Evolutionary conservation across 2,113 vertebrate genomes (phyloP).

Genomic region (Herpailurus yagouaroundi): DNA sequence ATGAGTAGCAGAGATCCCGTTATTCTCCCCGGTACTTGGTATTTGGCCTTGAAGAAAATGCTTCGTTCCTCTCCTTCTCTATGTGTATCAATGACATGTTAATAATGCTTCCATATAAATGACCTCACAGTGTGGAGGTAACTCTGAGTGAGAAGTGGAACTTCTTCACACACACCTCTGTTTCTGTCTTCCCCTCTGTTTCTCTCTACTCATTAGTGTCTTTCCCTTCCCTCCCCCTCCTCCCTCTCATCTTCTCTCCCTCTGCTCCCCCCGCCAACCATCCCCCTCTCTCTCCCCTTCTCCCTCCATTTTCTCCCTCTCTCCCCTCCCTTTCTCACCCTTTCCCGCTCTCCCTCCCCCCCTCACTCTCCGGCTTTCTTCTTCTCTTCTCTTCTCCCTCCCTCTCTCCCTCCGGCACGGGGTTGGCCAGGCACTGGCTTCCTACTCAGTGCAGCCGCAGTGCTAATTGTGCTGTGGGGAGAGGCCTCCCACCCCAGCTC

Average conservation of each 20-base stretch:
- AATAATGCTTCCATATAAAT: not conserved
- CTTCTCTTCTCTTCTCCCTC: not conserved
- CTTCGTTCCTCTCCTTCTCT: not conserved
- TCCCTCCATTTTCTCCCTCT: not conserved
- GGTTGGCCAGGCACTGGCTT: not conserved
- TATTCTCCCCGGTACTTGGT: not conserved
- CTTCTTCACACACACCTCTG: not conserved
- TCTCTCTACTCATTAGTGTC: not conserved
- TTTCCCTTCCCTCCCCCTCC: not conserved
- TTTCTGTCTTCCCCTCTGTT: not conserved
- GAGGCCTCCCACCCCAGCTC: not conserved
- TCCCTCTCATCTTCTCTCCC: too few species aligned
- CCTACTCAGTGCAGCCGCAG: not conserved
- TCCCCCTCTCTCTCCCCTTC: not conserved
- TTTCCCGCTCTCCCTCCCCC: too few species aligned
- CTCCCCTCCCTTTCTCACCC: too few species aligned
- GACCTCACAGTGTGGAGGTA: not conserved
- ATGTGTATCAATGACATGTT: rapidly evolving
- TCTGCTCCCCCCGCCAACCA: too few species aligned
- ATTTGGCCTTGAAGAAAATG: not conserved
- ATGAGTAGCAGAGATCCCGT: too few species aligned
- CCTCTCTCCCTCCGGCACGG: too few species aligned
- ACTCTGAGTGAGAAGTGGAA: not conserved
- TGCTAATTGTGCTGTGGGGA: not conserved
- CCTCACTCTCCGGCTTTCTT: too few species aligned